Base-by-base conservation (phyloP, 2,113 vertebrate genomes). In the Equus przewalskii region DNA sequence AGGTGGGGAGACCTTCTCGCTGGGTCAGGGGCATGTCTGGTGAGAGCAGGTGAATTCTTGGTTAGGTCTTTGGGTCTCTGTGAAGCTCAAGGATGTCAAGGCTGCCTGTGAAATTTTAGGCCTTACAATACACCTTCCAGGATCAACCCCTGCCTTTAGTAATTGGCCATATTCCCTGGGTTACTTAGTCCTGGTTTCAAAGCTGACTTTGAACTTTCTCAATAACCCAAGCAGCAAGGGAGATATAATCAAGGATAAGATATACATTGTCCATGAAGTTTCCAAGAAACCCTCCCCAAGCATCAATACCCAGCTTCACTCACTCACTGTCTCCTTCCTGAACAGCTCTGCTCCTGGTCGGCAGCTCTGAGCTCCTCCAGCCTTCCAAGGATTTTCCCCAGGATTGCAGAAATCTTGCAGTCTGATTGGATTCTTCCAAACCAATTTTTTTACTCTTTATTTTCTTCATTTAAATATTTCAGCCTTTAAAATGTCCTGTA, bases 181-280 rank as follows among this genome's bases (percentile, higher is more conserved):
- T 69, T 95, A 56, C 18, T 64, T 76, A 94, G 65, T 88, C 72
- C 73, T 60, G 28, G 67, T 44, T 70, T 94, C 65, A 41, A 82
- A 58, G 41, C 22, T 49, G 46, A 3, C 76, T 91, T 73, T 51
- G 22, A 86, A 36, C 41, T 72, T 96, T 58, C 81, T 73, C 49
- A 51, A 56, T 14, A 72, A 33, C 26, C 75, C 44, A 51, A 62
- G 36, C 49, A 49, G 41, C 85, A 95, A 87, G n/a, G 62, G 56
- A 51, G 64, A 76, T 36, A 2, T 21, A 60, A 30, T 83, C 33
- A 22, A 12, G 3, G 4, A 18, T 16, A 8, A 89, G 51, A 65
- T 60, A 30, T 2, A 58, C 62, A 30, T 6, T 78, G 54, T 58
- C 49, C 7, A 0, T 33, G 16, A 93, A 62, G 26, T 58, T n/a